A percentile compares a stretch with the other conserved stretches of the same genome.
phyloP scores from a whole-genome alignment of 2,888 invertebrate species.

The Tortricodes alternella region DNA sequence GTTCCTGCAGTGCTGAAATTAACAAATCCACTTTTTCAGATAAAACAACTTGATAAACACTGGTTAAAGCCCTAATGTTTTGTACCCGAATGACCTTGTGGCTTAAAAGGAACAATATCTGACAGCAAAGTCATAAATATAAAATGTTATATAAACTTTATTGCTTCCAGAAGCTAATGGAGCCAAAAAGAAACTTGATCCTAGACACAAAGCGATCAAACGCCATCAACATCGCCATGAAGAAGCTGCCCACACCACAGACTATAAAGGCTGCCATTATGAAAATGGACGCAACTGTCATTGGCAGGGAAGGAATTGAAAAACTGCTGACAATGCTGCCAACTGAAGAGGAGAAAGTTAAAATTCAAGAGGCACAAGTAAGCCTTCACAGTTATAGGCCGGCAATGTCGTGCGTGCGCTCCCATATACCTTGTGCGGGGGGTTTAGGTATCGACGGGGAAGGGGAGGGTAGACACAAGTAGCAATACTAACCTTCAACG shows the following conservation, averaged over 20 bases:
- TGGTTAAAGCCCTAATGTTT: too few relatives aligned
- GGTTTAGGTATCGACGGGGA: too few relatives aligned
- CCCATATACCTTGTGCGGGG: too few relatives aligned
- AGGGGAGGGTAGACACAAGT: too few relatives aligned
- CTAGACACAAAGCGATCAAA: constrained; percentile 98
- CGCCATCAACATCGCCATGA: constrained; percentile 99
- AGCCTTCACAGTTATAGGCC: constrained; percentile 1
- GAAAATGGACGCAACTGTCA: constrained; percentile 99
- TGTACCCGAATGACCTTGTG: too few relatives aligned
- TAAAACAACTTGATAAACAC: too few relatives aligned
- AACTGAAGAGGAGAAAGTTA: constrained; percentile 97
- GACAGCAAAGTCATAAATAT: too few relatives aligned
- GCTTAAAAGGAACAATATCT: too few relatives aligned
- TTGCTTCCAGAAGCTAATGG: constrained; percentile 66
- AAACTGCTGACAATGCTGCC: constrained; percentile 99
- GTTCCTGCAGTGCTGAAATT: too few relatives aligned
- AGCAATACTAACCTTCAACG: too few relatives aligned
- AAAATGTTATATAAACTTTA: background rate
- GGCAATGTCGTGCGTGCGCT: too few relatives aligned
- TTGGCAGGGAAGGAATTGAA: constrained; percentile 99
- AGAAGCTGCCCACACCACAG: constrained; percentile 97
- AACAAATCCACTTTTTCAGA: too few relatives aligned
- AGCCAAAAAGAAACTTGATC: constrained; percentile 85
- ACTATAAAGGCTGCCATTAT: constrained; percentile 99
- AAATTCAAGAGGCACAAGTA: constrained; percentile 96